Base-by-base conservation (phyloP, 2,888 invertebrate genomes). In the Timema podura region DNA sequence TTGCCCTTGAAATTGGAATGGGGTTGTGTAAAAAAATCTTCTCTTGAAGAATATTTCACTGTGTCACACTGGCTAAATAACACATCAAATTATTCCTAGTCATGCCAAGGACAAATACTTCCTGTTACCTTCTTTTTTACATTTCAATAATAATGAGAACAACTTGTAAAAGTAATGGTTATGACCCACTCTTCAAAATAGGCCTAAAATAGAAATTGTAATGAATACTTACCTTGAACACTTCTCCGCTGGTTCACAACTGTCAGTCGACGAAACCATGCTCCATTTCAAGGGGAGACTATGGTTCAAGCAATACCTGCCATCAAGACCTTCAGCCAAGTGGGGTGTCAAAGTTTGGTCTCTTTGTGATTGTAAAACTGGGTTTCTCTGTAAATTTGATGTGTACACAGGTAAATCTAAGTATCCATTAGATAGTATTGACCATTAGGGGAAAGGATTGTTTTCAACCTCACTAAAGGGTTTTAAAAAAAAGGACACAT, bases 251-350 rank as follows among this genome's bases (percentile, higher is more conserved):
- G 44, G 44, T 13, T 10, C 30, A 48, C 30, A 44, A 44, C 44
- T 67, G 15, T 67, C 48, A 5, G 51, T 49, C 30, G 67, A 51
- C 45, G 15, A 67, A 49, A 16, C 49, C 15, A 48, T 51, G 48
- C 44, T 49, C n/a, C 15, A 44, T 0, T 51, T n/a, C 16, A 49
- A 67, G 11, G 67, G 67, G 5, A 48, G 13, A 11, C 30, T 51
- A 8, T 49, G 44, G n/a, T 67, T 67, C 30, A 67, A 67, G 11
- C 54, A 67, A 10, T 67, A 49, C 15, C 48, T 67, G 30, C 51
- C 44, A 0, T 49, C 51, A 1, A 51, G 49, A 67, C 49, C 67
- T 49, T 59, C 16, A 7, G 49, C 51, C 5, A 67, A 67, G 48
- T 67, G 48, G 30, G 44, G 54, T 6, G 51, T 67, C 9, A 67